phyloP scores from a whole-genome alignment of 2,113 vertebrate species.

The Empidonax alnorum region DNA sequence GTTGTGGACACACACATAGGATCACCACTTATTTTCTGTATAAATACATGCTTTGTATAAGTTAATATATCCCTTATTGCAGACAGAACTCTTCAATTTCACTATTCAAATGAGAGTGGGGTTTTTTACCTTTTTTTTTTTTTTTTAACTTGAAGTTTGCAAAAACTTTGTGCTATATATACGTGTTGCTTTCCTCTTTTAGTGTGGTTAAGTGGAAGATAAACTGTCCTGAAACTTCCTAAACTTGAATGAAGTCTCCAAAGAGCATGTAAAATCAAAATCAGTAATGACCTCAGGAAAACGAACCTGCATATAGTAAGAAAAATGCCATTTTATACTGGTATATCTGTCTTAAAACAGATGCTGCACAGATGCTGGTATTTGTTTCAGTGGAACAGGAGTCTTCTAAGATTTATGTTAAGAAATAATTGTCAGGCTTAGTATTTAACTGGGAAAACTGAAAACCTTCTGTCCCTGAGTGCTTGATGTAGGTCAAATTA shows the following conservation, averaged over 20 bases:
- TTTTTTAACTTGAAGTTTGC: background rate
- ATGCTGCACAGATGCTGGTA: background rate
- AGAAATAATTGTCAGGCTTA: background rate
- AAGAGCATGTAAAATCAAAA: conserved; percentile 44
- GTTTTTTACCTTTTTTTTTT: background rate
- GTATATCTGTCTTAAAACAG: conserved; percentile 18
- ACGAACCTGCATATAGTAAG: background rate
- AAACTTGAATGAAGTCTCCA: background rate
- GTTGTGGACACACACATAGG: background rate
- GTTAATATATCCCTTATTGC: background rate
- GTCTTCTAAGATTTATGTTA: background rate
- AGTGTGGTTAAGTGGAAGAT: background rate
- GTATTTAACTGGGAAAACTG: background rate
- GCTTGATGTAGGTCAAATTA: background rate
- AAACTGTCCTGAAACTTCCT: background rate
- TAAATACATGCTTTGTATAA: background rate
- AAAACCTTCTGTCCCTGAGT: background rate
- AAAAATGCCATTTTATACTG: conserved; percentile 23
- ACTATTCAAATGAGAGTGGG: background rate
- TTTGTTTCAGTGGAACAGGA: conserved; percentile 4
- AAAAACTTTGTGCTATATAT: background rate
- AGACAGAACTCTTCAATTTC: background rate
- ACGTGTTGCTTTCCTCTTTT: background rate
- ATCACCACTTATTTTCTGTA: background rate
- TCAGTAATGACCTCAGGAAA: conserved; percentile 21